A percentile compares a stretch with the other conserved stretches of the same genome.
These are phyloP conservation scores for Macrophya annulata DNA, from an alignment of 2,888 invertebrate genomes.

Conservation along the genomic window DNA sequence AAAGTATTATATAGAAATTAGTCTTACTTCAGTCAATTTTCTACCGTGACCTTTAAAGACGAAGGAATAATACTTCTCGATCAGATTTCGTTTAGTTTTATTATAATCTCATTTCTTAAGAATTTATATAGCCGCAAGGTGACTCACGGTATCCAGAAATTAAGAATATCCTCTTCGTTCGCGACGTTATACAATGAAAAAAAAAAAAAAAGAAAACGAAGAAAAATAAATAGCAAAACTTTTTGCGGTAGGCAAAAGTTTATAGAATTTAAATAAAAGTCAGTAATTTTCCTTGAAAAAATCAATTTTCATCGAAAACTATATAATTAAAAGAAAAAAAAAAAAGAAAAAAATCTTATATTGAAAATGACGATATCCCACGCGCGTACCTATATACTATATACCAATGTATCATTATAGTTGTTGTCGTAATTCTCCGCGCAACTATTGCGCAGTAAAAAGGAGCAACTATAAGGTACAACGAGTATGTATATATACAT, in stretches of 20 bases:
- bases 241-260: not conserved
- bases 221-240: too few relatives aligned
- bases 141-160: slow-evolving; percentile 6
- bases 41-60: not conserved
- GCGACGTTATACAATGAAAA: not conserved
- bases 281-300: not conserved
- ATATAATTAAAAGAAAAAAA: not conserved
- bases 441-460: slow-evolving; percentile 29
- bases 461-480: not conserved
- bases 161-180: slow-evolving; percentile 1
- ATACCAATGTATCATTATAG: not conserved
- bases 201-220: too few relatives aligned
- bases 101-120: not conserved
- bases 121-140: slow-evolving; percentile 15
- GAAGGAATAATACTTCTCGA: not conserved
- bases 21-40: not conserved
- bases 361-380: not conserved
- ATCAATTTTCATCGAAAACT: not conserved
- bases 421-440: slow-evolving; percentile 7
- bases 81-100: not conserved
- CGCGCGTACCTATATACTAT: not conserved
- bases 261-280: not conserved
- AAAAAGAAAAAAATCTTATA: not conserved
- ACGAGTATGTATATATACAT: too few relatives aligned
- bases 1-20: not conserved